Evolutionary conservation across 2,113 vertebrate genomes (phyloP), one percentile per base, ranked within the genome.

Genomic region (Dissostichus mawsoni): DNA sequence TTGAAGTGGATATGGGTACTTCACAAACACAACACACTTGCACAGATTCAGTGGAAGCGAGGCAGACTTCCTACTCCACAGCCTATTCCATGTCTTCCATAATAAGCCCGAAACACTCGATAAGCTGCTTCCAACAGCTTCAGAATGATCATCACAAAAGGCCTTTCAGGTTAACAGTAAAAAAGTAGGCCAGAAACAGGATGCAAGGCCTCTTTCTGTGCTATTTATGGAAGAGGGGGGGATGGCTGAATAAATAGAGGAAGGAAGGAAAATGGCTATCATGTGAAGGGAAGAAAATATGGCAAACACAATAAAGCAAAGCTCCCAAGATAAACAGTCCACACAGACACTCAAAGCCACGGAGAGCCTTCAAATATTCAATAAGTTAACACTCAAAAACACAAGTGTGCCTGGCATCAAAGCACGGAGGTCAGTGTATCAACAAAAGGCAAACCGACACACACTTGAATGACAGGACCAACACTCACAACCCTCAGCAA

Each of bases 351-450:
- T 72, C 67, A 69, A 86, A 85, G 71, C 71, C 64, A 74, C 74
- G 17, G 45, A 44, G 45, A 56, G 80, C 65, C 73, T 81, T 89
- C 53, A 86, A 83, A 89, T 84, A 81, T 85, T 92, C 87, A 93
- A 95, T 95, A 95, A 95, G 88, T 95, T 94, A 94, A 91, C 85
- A 93, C 83, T 87, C 80, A 87, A 85, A 92, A 74, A 82, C 69
- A 90, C 55, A 88, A 48, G 77, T 90, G 88, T 89, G 91, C 89
- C 74, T 86, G 82, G 85, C 86, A 79, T 90, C 78, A 92, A 90
- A 94, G 87, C 86, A 87, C 79, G 80, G 79, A 55, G 56, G 79
- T 86, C 83, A 74, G 87, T 59, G 67, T 76, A 82, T 79, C 82
- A 87, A 91, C 87, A 90, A 85, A 92, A 76, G 69, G 59, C 83